phyloP scores from a whole-genome alignment of 2,113 vertebrate genomes.

The Microcebus murinus region DNA sequence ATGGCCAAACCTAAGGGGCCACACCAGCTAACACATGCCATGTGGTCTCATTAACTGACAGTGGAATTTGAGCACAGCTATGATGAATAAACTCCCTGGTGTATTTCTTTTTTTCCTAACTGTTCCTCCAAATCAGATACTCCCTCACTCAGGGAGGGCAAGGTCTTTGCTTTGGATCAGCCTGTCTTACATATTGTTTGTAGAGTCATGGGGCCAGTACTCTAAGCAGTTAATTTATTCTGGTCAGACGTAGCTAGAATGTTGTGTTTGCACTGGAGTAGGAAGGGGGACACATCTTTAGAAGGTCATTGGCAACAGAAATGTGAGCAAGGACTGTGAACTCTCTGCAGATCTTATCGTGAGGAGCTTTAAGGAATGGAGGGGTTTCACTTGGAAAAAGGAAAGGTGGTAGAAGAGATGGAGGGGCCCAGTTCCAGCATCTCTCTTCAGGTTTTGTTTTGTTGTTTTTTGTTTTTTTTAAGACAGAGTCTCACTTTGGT shows the following conservation, averaged over 20 bases:
- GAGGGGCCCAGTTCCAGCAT: background rate
- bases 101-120: background rate
- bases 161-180: background rate
- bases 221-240: background rate
- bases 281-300: background rate
- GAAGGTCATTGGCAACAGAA: background rate
- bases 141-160: background rate
- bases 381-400: background rate
- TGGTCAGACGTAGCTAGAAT: background rate
- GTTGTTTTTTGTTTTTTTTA: too few relatives aligned
- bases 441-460: background rate
- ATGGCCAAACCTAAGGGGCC: background rate
- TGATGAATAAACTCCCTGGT: background rate
- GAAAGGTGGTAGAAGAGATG: background rate
- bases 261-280: background rate
- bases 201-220: background rate
- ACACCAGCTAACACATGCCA: accelerated
- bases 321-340: background rate
- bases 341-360: background rate
- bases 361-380: background rate
- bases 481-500: too few relatives aligned
- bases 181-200: background rate
- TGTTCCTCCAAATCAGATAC: background rate
- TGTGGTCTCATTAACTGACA: background rate
- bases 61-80: background rate